Percentiles rank a stretch among this genome's conserved stretches.
Conservation (phyloP, 2,888 invertebrate species). For the Apamea crenata region DNA sequence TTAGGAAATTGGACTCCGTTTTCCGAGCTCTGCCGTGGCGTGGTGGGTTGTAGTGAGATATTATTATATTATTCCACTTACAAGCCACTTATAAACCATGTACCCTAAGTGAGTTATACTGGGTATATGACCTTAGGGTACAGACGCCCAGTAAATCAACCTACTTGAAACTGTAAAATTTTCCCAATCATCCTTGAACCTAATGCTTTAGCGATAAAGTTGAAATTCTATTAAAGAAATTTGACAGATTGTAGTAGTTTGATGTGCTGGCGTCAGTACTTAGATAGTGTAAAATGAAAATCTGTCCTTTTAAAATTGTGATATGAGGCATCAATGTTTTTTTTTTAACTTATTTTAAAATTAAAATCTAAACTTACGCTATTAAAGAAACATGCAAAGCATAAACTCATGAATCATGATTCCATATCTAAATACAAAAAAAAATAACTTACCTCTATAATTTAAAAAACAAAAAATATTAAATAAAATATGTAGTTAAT, state of each 20-base stretch:
- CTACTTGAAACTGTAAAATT: too few relatives aligned
- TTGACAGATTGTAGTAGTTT: too few relatives aligned
- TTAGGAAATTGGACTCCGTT: too few relatives aligned
- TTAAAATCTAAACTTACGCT: neutral
- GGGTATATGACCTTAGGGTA: neutral
- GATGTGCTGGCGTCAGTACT: too few relatives aligned
- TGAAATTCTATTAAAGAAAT: too few relatives aligned
- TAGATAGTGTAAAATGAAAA: neutral
- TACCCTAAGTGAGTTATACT: neutral
- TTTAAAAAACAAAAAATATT: constrained; percentile 1
- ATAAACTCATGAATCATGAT: constrained; percentile 44
- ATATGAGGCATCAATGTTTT: too few relatives aligned
- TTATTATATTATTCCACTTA: neutral
- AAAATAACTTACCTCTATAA: constrained; percentile 49
- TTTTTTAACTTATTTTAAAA: neutral
- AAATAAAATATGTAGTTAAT: constrained; percentile 12
- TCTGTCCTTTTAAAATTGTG: neutral
- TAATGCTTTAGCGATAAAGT: too few relatives aligned
- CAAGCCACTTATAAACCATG: neutral
- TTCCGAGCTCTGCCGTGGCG: too few relatives aligned
- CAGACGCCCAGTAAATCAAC: too few relatives aligned
- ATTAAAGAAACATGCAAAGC: constrained; percentile 47
- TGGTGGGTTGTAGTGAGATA: too few relatives aligned
- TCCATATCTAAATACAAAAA: constrained; percentile 10
- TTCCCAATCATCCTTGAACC: too few relatives aligned